Evolutionary conservation across 2,888 invertebrate genomes (phyloP).

Genomic region (Callosobruchus maculatus): DNA sequence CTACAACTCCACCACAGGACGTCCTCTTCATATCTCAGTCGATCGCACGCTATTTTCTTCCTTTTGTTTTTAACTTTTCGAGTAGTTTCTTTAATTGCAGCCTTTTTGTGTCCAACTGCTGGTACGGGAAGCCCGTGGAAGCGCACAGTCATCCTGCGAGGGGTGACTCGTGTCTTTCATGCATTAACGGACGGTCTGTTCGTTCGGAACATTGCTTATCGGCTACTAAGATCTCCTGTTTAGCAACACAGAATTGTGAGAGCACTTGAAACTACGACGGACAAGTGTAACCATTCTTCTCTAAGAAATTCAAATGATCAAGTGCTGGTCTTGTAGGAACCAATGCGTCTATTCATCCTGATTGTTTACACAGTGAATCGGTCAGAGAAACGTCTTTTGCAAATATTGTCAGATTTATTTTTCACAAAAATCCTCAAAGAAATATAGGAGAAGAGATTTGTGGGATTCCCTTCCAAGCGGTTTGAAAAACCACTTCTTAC

Average conservation of each 20-base stretch:
- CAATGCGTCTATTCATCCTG: background rate
- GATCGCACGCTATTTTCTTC: conserved; percentile 29
- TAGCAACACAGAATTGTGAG: background rate
- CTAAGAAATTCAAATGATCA: background rate
- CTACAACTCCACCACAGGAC: background rate
- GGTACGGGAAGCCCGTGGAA: background rate
- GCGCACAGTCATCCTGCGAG: background rate
- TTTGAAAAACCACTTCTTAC: too few species aligned
- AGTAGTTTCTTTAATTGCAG: conserved; percentile 30
- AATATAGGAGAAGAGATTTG: too few species aligned
- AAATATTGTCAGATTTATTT: too few species aligned
- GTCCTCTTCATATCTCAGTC: conserved; percentile 27
- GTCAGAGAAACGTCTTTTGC: too few species aligned
- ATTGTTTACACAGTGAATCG: too few species aligned
- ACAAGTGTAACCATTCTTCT: background rate
- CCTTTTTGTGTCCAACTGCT: conserved; percentile 13
- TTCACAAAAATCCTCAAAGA: too few species aligned
- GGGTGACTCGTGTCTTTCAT: background rate
- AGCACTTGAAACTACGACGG: background rate
- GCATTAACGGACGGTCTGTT: background rate
- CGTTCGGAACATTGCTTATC: background rate
- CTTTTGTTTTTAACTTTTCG: conserved; percentile 29
- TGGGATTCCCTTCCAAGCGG: too few species aligned
- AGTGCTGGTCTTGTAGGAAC: background rate
- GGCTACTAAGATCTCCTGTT: background rate